Evolutionary conservation across 1,140 invertebrate species (phyloP), one percentile per base, ranked within the genome.

Genomic region (Phthorimaea operculella): DNA sequence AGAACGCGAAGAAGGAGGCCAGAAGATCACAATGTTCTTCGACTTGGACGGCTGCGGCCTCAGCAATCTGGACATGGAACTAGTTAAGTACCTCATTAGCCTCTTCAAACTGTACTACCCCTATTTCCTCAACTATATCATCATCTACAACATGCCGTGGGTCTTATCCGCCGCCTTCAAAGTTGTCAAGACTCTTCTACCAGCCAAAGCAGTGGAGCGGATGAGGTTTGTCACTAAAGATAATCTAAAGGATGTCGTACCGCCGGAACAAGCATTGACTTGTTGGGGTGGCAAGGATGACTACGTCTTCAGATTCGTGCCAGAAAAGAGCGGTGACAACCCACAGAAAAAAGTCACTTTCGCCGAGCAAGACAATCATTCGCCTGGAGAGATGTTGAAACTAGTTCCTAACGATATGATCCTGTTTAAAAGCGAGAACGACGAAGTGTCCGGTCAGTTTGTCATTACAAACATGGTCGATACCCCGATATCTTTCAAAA

Each of bases 61-160:
- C 12, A 88, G 90, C 4, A 96, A 97, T 68, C 88, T 98, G 89
- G 96, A 98, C 83, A 91, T 96, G 90, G 94, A 96, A 15, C 89
- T 95, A 57, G 92, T 90, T 0, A 92, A 92, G 69, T 97, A 95
- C 66, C 85, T 98, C 52, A 96, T 98, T 58, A 90, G 89, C 28
- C 87, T 96, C 21, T 96, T 97, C 70, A 96, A 97, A 80, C 85
- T 87, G 33, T 97, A 98, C 76, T 98, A 98, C 85, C 96, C 96
- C 9, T 93, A 91, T 84, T 91, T 94, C 76, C 80, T 96, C 57
- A 98, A 96, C 75, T 96, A 96, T 72, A 95, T 99, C 58, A 86
- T 98, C 42, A 92, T 98, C 52, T 96, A 90, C 84, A 95, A 98
- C 78, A 95, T 98, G 93, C 94, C 96, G 4, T 99, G 96, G 96